A percentile compares a stretch with the other conserved stretches of the same genome.
These are phyloP conservation scores for Oxytorus armatus DNA, from an alignment of 2,888 invertebrate species.

Conservation along the genomic window DNA sequence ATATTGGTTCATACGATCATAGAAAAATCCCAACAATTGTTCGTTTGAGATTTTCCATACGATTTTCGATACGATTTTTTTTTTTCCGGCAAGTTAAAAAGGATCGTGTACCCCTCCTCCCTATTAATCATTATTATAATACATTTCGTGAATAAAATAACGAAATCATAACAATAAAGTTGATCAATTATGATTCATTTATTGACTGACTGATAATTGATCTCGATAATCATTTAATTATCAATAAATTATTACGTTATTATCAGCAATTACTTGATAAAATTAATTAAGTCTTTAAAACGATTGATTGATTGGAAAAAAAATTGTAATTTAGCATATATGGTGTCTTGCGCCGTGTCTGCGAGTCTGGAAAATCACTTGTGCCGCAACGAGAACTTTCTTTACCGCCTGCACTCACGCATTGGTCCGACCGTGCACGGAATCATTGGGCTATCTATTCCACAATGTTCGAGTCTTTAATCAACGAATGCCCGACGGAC, in stretches of 20 bases:
- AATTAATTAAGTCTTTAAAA: background rate
- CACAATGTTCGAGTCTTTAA: conserved; percentile 87
- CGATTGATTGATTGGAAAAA: background rate
- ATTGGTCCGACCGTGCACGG: conserved; percentile 87
- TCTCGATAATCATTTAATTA: background rate
- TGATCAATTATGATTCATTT: background rate
- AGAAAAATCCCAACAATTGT: too few relatives aligned
- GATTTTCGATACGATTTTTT: too few relatives aligned
- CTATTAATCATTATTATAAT: background rate
- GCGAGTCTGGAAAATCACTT: conserved; percentile 89
- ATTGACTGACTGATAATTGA: background rate
- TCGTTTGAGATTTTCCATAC: too few relatives aligned
- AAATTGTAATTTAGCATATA: conserved; percentile 87
- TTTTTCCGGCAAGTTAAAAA: too few relatives aligned
- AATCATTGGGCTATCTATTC: conserved; percentile 87
- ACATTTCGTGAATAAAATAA: background rate
- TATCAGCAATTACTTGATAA: background rate
- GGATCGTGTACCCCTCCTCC: too few relatives aligned
- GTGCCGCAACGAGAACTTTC: conserved; percentile 87
- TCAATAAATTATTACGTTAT: too few relatives aligned
- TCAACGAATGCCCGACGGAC: conserved; percentile 85
- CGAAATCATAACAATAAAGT: background rate
- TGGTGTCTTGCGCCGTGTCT: conserved; percentile 90
- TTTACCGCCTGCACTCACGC: conserved; percentile 87
- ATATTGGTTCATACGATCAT: too few relatives aligned